Base-by-base conservation (phyloP, 2,113 vertebrate genomes). In the Halcyon senegalensis region DNA sequence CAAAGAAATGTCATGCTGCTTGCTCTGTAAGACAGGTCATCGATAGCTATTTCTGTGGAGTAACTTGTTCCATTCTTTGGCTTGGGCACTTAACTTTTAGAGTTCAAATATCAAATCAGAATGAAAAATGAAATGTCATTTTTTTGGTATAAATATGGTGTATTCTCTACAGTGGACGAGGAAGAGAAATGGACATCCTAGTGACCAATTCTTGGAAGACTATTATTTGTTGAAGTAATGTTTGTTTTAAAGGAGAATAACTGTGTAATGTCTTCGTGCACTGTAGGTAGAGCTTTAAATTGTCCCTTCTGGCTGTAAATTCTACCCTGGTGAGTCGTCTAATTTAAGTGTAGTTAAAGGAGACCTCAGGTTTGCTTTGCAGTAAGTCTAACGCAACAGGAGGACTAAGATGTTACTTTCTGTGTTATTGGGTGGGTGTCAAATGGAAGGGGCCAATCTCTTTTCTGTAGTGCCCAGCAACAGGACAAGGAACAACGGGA, bases 1-100 rank as follows among this genome's bases (percentile, higher is more conserved):
- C 11, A 58, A 53, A 72, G 15, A 17, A 17, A 4, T 3, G 1
- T 13, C 0, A 0, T 28, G 56, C 17, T 41, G 17, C 31, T 60
- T 17, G 23, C 33, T 76, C 10, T 55, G 2, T 66, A 70, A 67
- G 41, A 31, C 44, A 75, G 14, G 20, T 55, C 46, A 31, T 10
- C 8, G 11, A 16, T 37, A 73, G 37, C 7, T 5, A 0, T 35
- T 73, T 28, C 9, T 15, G 51, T 46, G 55, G 25, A 64, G 39
- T 20, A 23, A 30, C 24, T 28, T 43, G 5, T 62, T 55, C n/a
- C 33, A 21, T 48, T 60, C 1, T 0, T 56, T 56, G 72, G 2
- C 41, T 68, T 59, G 17, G 10, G 19, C 14, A 2, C 13, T 88
- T 72, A 18, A 18, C n/a, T 62, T 62, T 8, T 2, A 51, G 83